Evolutionary conservation across 2,113 vertebrate species (phyloP).

Genomic region (Tyrannus savana): DNA sequence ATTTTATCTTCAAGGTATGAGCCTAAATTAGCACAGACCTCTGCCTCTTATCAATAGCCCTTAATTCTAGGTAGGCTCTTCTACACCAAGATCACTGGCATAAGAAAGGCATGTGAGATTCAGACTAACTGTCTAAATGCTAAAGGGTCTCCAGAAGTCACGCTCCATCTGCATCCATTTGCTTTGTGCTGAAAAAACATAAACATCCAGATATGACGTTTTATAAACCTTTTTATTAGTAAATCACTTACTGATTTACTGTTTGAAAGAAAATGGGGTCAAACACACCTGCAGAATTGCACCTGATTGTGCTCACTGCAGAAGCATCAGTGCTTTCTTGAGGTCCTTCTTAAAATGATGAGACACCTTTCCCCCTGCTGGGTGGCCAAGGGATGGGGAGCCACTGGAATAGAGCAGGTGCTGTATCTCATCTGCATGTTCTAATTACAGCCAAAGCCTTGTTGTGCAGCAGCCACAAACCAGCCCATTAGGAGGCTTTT

Average conservation of each 20-base stretch:
- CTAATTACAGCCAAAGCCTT: neutral
- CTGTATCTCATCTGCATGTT: neutral
- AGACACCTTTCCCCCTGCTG: rapidly evolving
- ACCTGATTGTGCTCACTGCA: neutral
- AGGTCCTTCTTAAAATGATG: neutral
- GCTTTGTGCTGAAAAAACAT: neutral
- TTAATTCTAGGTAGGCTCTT: neutral
- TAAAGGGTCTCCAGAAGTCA: neutral
- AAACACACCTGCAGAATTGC: neutral
- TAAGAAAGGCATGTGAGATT: neutral
- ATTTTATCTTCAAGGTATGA: slow-evolving; percentile 20
- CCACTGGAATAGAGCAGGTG: neutral
- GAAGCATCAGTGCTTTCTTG: neutral
- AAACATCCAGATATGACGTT: neutral
- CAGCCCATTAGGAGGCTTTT: neutral
- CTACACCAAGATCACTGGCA: neutral
- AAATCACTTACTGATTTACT: neutral
- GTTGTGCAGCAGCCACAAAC: neutral
- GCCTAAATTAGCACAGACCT: slow-evolving; percentile 7
- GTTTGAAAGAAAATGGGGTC: neutral
- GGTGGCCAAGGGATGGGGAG: neutral
- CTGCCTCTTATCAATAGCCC: neutral
- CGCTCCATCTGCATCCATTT: neutral
- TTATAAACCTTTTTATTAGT: neutral
- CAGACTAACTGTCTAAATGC: neutral